Conservation (phyloP, 2,113 vertebrate species). For the Arvicanthis niloticus region DNA sequence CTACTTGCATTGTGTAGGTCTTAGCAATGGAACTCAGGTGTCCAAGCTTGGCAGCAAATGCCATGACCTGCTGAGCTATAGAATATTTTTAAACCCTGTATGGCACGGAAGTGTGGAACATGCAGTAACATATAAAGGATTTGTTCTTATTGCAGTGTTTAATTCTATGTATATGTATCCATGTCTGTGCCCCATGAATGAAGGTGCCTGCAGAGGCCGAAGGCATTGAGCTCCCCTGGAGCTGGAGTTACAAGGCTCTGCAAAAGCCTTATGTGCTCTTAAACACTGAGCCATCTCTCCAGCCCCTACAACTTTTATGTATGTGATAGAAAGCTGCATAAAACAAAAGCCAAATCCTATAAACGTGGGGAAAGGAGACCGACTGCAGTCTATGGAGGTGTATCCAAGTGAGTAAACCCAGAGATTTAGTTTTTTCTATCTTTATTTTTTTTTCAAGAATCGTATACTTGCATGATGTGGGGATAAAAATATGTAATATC, state of each 20-base stretch:
- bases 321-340: not conserved
- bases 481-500: not conserved
- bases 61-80: not conserved
- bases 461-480: not conserved
- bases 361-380: not conserved
- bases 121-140: not conserved
- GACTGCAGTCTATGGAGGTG: not conserved
- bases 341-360: conserved; percentile 14
- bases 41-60: not conserved
- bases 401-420: not conserved
- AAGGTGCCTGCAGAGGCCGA: not conserved
- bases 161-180: not conserved
- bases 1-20: not conserved
- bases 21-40: not conserved
- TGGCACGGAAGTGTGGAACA: not conserved
- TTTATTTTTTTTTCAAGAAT: not conserved
- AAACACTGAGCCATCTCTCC: not conserved
- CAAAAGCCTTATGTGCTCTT: not conserved
- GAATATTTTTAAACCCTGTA: not conserved
- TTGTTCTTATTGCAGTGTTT: not conserved
- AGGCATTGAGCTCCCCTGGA: not conserved
- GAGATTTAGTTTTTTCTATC: not conserved
- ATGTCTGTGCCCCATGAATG: too few species aligned
- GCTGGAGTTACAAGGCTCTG: not conserved
- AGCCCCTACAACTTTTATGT: not conserved